phyloP scores from a whole-genome alignment of 2,888 invertebrate genomes.

The Erebia ligea region DNA sequence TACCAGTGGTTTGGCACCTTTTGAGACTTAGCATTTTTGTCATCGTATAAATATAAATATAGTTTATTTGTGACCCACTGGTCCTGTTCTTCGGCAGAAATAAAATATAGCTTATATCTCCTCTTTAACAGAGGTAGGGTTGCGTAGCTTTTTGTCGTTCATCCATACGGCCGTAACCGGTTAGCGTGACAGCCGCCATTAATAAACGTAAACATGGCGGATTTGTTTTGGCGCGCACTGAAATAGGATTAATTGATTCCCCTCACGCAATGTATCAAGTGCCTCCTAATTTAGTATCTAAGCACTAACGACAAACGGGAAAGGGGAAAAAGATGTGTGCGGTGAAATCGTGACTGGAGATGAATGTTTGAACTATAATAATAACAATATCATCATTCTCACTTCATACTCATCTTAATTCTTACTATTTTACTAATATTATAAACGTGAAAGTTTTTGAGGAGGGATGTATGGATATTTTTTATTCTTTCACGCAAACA shows the following conservation, averaged over 20 bases:
- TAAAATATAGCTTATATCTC: neutral
- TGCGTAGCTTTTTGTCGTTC: constrained; percentile 32
- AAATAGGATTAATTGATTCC: constrained; percentile 55
- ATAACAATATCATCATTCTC: too few relatives aligned
- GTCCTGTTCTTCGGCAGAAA: neutral
- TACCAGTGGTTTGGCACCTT: too few relatives aligned
- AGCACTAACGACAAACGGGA: constrained; percentile 19
- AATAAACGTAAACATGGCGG: constrained; percentile 64
- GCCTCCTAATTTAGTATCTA: constrained; percentile 37
- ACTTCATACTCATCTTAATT: too few relatives aligned
- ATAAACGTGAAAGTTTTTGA: too few relatives aligned
- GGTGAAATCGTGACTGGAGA: neutral
- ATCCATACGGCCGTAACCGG: constrained; percentile 43
- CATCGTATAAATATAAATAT: too few relatives aligned
- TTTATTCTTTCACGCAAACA: too few relatives aligned
- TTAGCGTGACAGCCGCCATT: constrained; percentile 59
- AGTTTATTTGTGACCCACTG: neutral
- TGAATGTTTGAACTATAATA: constrained; percentile 1
- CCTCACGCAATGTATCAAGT: constrained; percentile 33
- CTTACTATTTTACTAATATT: too few relatives aligned
- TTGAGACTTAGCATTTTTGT: too few relatives aligned
- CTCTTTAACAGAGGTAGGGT: neutral
- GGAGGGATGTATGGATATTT: too few relatives aligned
- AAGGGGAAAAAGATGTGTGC: neutral
- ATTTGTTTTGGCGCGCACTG: constrained; percentile 71